Base-by-base conservation (phyloP, 1,140 invertebrate genomes). In the Lethrus apterus region DNA sequence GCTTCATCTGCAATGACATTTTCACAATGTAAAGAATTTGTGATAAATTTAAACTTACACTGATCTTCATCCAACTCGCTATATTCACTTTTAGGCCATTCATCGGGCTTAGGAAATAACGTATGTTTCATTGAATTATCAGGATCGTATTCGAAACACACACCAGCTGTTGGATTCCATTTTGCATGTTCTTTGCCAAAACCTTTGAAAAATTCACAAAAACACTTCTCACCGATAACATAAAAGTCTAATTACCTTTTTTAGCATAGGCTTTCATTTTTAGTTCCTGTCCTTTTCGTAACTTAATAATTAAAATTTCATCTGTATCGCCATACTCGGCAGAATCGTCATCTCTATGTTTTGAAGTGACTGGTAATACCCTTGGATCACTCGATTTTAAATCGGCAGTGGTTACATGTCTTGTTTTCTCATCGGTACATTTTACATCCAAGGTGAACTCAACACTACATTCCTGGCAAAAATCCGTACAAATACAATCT, bases 101-200 rank as follows among this genome's bases (percentile, higher is more conserved):
- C 96, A 66, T 98, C 94, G 30, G 97, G 93, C 71, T 96, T 98
- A 0, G 94, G 93, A 57, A 82, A 97, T 2, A 95, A 74, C 1
- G 96, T 99, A 62, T 99, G 97, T 40, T 93, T 77, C 77, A 99
- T 86, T 1, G 84, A 74, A 76, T 99, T 99, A 65, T 99, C 97
- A 3, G 97, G 97, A 73, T 99, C 97, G 77, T 99, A 99, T 70
- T 99, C 96, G 72, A 99, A 99, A 26, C 86, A 86, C 9, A 99
- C 95, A 46, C 93, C 93, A 52, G 89, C 89, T 1, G 96, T 99
- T 9, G 96, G 96, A 73, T 98, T 99, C 96, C 96, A 99, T 70
- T 99, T 99, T 1, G 97, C 96, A 74, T 99, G 97, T 66, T 99
- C 97, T 67, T 99, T 99, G 2, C 93, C 96, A 74, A 99, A 98